Conservation (phyloP, 35 echinoderm and acorn worm genomes). For the Acanthaster planci region DNA sequence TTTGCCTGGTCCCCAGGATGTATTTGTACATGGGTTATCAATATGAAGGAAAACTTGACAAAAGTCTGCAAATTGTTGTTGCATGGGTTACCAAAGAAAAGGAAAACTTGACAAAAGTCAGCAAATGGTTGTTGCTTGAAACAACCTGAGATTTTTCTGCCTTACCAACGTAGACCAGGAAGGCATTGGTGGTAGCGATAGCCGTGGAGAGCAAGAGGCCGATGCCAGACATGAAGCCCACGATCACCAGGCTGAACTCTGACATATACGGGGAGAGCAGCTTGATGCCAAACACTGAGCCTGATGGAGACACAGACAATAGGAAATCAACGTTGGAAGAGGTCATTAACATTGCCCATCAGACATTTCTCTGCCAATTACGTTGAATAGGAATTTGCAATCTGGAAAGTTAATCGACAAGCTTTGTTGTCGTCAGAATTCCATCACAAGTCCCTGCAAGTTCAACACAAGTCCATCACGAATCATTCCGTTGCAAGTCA, state of each 20-base stretch:
- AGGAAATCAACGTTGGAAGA: too few species aligned
- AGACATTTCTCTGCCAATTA: too few species aligned
- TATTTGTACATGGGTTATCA: not conserved
- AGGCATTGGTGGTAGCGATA: not conserved
- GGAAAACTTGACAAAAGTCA: not conserved
- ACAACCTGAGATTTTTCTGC: too few species aligned
- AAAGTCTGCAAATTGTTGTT: not conserved
- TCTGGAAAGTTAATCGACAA: too few species aligned
- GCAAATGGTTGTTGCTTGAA: too few species aligned
- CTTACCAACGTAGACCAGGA: slow-evolving; percentile 3
- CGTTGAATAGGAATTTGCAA: too few species aligned
- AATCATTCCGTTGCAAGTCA: too few species aligned
- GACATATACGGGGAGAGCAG: not conserved
- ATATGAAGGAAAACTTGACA: not conserved
- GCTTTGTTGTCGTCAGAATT: too few species aligned
- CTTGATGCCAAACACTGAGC: not conserved
- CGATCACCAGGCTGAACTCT: not conserved
- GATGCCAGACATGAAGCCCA: not conserved
- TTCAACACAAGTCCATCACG: too few species aligned
- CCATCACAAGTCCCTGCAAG: too few species aligned
- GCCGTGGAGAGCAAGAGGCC: not conserved
- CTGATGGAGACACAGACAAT: not conserved
- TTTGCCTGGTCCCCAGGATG: not conserved
- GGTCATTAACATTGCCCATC: too few species aligned
- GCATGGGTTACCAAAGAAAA: not conserved